Evolutionary conservation across 2,113 vertebrate species (phyloP), one percentile per base, ranked within the genome.

Genomic region (Cranoglanis bouderius): DNA sequence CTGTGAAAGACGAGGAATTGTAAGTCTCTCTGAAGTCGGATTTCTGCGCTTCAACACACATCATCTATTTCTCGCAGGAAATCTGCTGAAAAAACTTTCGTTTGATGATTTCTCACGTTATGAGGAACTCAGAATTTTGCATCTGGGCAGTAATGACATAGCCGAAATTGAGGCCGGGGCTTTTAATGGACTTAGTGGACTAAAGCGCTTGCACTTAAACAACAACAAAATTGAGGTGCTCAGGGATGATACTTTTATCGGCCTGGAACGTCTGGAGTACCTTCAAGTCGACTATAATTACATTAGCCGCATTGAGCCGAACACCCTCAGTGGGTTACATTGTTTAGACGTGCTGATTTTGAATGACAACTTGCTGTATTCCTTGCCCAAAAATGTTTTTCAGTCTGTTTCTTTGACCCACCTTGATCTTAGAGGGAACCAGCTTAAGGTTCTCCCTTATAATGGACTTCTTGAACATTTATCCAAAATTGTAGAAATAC

Each of bases 201-300:
- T 99, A 91, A 97, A 96, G 92, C 96, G 98, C 92, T 92, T 99
- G 78, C 98, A 99, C 93, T 93, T 99, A 81, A 99, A 99, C 94
- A 99, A 99, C 86, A 99, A 99, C 94, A 99, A 98, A 94, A 95
- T 99, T 85, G 97, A 99, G 94, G 94, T 96, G 91, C 91, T 99
- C 91, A 96, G 96, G 78, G 97, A 98, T 93, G 97, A 98, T 90
- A 96, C 97, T 78, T 99, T 99, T 92, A 93, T 96, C 84, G 98
- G 98, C 81, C 96, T 99, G 84, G 98, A 99, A 91, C 97, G 95
- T 95, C 94, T 99, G 95, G 98, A 99, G 92, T 99, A 99, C 93
- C 95, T 99, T 91, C 98, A 99, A 92, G 95, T 99, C 16, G 98
- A 99, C 96, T 99, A 98, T 92, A 99, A 99, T 95, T 99, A 97